A percentile compares a stretch with the other conserved stretches of the same genome.
Conservation (phyloP, 2,888 invertebrate genomes). For the Seira sanloemensis region DNA sequence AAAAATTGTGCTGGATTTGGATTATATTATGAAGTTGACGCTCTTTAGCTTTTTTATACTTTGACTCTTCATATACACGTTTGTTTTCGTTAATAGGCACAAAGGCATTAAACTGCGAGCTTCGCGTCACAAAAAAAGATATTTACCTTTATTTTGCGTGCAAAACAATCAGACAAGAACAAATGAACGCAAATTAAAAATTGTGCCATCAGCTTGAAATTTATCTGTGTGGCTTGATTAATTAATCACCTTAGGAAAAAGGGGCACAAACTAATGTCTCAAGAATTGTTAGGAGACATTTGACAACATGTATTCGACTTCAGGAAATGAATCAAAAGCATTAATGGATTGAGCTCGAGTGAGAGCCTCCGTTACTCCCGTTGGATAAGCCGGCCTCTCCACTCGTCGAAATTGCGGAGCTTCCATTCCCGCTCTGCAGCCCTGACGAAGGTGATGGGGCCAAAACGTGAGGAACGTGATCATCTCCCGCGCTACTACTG, state of each 20-base stretch:
- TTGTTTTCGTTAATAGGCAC: constrained; percentile 5
- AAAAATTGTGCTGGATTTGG: neutral
- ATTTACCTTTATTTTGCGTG: neutral
- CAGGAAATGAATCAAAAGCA: neutral
- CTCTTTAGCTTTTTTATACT: neutral
- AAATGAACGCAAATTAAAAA: constrained; percentile 6
- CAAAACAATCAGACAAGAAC: constrained; percentile 4
- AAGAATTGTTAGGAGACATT: neutral
- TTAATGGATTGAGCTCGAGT: constrained; percentile 75
- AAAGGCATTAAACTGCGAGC: neutral
- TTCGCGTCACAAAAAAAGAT: neutral
- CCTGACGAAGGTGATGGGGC: constrained; percentile 68
- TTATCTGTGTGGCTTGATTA: constrained; percentile 16
- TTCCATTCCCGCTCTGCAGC: constrained; percentile 34
- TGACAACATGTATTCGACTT: neutral
- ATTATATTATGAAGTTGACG: neutral
- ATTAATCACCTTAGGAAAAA: neutral
- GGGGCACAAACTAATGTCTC: neutral
- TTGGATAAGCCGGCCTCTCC: constrained; percentile 27
- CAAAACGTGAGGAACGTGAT: constrained; percentile 76
- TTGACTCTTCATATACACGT: neutral
- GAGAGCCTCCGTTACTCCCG: constrained; percentile 71
- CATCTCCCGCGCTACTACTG: constrained; percentile 74
- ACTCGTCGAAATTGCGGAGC: constrained; percentile 2
- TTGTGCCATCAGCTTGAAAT: constrained; percentile 1